These are phyloP conservation scores for Dasypogon diadema DNA, from an alignment of 2,888 invertebrate genomes.

Conservation along the genomic window DNA sequence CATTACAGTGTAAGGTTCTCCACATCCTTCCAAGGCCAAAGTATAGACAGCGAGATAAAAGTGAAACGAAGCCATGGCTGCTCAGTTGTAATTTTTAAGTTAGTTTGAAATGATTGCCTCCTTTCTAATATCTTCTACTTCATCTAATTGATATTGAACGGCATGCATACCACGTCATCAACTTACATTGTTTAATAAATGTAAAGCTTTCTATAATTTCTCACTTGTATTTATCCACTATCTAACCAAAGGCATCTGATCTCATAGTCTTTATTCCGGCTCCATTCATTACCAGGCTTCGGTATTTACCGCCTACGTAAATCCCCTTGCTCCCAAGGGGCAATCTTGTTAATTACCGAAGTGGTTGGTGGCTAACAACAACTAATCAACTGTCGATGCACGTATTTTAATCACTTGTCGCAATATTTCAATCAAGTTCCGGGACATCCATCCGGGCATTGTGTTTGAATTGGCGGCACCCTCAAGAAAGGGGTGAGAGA, in stretches of 20 bases:
- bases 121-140: no score
- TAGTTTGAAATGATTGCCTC: no score
- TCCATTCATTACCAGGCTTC: slow-evolving; percentile 30
- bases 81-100: no score
- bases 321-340: slow-evolving; percentile 34
- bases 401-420: slow-evolving; percentile 60
- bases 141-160: no score
- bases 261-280: slow-evolving; percentile 2
- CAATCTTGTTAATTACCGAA: slow-evolving; percentile 53
- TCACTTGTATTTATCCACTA: not conserved
- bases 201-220: not conserved
- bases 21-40: no score
- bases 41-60: no score
- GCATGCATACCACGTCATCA: no score
- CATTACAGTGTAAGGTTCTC: no score
- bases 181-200: not conserved
- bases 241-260: slow-evolving; percentile 2
- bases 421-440: slow-evolving; percentile 59
- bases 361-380: slow-evolving; percentile 59
- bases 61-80: no score
- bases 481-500: slow-evolving; percentile 36
- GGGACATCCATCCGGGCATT: slow-evolving; percentile 51
- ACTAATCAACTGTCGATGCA: slow-evolving; percentile 60
- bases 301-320: slow-evolving; percentile 22
- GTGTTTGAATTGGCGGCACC: slow-evolving; percentile 14